phyloP scores from a whole-genome alignment of 2,888 invertebrate species.

The Marronus borbonicus region DNA sequence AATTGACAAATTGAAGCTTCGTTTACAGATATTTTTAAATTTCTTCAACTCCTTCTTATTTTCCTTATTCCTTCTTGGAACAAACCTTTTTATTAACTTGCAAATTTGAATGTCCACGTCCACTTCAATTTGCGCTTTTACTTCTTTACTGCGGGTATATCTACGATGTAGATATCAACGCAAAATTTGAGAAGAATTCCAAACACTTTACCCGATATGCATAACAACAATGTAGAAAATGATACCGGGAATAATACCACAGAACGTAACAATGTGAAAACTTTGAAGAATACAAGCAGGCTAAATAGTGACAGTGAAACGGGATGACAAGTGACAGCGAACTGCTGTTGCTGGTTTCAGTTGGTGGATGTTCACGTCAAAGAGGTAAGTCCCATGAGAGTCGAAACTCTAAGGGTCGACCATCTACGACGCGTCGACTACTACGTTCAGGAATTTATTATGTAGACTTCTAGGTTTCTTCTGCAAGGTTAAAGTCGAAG shows the following conservation, averaged over 20 bases:
- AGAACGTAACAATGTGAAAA: conserved; percentile 49
- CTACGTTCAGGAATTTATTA: conserved; percentile 19
- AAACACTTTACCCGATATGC: conserved; percentile 2
- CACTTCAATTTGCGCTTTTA: neutral
- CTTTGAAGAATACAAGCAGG: conserved; percentile 49
- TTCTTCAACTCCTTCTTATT: too few relatives aligned
- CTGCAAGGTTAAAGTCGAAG: neutral
- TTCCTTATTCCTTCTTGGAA: too few relatives aligned
- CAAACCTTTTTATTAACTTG: too few relatives aligned
- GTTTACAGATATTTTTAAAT: too few relatives aligned
- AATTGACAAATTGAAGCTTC: too few relatives aligned
- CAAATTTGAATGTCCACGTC: neutral
- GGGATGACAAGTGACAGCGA: conserved; percentile 67
- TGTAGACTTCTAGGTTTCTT: conserved; percentile 11
- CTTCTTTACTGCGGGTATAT: neutral
- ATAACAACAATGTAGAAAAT: conserved; percentile 14
- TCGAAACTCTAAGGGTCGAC: conserved; percentile 46
- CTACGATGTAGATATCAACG: neutral
- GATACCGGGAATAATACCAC: conserved; percentile 33
- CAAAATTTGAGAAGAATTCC: conserved; percentile 19
- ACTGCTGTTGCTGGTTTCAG: conserved; percentile 66
- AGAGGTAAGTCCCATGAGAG: conserved; percentile 62
- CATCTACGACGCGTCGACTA: conserved; percentile 44
- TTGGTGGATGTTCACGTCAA: conserved; percentile 66
- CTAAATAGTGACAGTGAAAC: conserved; percentile 61